Conservation (phyloP, 30 jellyfish, hydroid and myxozoan species). For the Mastigias papua region DNA sequence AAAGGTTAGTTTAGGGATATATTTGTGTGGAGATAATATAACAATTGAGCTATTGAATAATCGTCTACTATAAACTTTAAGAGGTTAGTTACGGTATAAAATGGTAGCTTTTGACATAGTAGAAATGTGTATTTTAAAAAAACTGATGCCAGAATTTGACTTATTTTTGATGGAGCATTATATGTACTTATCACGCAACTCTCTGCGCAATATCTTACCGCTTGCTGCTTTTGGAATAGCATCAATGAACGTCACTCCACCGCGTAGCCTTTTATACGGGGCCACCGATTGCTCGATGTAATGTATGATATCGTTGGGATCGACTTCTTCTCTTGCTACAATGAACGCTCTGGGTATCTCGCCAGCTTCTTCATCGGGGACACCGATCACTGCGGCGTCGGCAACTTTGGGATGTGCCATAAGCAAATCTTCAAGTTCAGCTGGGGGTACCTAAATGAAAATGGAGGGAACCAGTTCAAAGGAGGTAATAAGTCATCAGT, state of each 20-base stretch:
- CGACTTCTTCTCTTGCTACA: constrained; percentile 45
- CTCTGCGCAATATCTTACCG: constrained; percentile 89
- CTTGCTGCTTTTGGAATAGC: constrained; percentile 82
- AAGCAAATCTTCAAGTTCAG: constrained; percentile 89
- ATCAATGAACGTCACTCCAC: constrained; percentile 89
- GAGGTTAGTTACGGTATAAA: background rate
- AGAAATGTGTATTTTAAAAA: background rate
- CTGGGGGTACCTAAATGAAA: constrained; percentile 86
- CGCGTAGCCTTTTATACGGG: constrained; percentile 81
- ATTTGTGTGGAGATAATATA: no score
- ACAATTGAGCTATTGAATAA: no score
- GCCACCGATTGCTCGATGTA: constrained; percentile 70
- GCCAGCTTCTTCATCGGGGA: constrained; percentile 88
- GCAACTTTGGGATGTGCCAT: constrained; percentile 74
- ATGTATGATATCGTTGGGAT: constrained; percentile 68
- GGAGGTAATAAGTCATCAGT: background rate
- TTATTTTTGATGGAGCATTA: background rate
- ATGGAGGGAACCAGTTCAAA: background rate
- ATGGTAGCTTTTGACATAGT: background rate
- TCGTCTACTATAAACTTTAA: no score
- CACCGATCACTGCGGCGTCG: constrained; percentile 93
- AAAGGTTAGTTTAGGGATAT: no score
- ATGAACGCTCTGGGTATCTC: constrained; percentile 90
- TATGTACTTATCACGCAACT: constrained; percentile 50
- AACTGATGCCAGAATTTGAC: background rate